Base-by-base conservation (phyloP, 2,888 invertebrate species). In the Teleogryllus oceanicus region DNA sequence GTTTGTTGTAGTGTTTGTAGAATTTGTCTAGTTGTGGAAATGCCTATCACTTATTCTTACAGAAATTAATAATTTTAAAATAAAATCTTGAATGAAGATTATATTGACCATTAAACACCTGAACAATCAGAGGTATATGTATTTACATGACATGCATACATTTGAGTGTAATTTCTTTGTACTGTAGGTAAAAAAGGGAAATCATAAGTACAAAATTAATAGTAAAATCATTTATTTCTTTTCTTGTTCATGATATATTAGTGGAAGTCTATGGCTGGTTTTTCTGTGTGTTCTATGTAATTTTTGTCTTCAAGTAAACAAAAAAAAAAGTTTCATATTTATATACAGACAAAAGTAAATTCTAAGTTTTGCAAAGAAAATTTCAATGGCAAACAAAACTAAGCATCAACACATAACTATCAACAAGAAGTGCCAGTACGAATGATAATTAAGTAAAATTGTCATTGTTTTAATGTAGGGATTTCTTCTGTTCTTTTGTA, bases 1-100 rank as follows among this genome's bases (percentile, higher is more conserved):
- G n/a, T 62, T 62, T 62, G 16, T 18, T 62, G 62, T 62, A 62
- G 62, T 62, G 16, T 62, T 62, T 62, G 62, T 62, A 62, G 62
- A 62, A 62, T 62, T 62, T 62, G 62, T 62, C 16, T 62, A 16
- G n/a, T 62, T 62, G 62, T 62, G 62, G 62, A 62, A 62, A 13
- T 62, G 62, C 62, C 62, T 62, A 62, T 62, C 62, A 62, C 62
- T 62, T 62, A 62, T 62, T 62, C 62, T 62, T 62, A 62, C 62
- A 62, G 62, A 62, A 62, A 62, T 62, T 62, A 62, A 62, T n/a
- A n/a, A 18, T 62, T 62, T 62, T 62, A 62, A 62, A 62, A 18
- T 62, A 18, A n/a, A 62, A 62, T 62, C 62, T 62, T 13, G 62
- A 62, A 62, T 62, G 62, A 62, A 62, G 62, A 62, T 62, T 62